A percentile compares a stretch with the other conserved stretches of the same genome.
Evolutionary conservation across 2,797 vertebrate species (phyloP).

Genomic region (Hemitrygon akajei): DNA sequence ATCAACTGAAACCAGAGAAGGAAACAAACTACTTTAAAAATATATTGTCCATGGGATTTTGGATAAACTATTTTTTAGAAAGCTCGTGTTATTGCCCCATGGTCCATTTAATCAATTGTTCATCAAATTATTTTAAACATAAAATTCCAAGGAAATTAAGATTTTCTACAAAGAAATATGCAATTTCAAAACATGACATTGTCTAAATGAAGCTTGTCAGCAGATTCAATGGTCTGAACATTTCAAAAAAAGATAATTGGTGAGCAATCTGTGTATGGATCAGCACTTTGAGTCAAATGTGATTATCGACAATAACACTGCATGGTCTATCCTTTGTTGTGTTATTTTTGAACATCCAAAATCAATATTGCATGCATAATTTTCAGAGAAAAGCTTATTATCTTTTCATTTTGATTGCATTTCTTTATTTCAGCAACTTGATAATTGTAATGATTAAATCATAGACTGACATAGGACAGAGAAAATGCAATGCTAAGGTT

Average conservation of each 20-base stretch:
- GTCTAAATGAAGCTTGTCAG: background rate
- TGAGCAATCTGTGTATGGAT: background rate
- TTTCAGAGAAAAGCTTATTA: background rate
- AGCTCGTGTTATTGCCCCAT: background rate
- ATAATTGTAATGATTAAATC: no score
- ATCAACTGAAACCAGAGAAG: background rate
- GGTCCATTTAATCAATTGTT: background rate
- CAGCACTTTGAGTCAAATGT: background rate
- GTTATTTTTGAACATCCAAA: background rate
- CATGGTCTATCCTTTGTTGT: background rate
- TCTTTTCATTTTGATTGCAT: background rate
- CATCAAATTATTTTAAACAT: background rate
- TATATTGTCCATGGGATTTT: background rate
- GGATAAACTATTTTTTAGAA: background rate
- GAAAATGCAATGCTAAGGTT: background rate
- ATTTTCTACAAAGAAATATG: background rate
- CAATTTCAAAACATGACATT: background rate
- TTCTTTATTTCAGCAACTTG: background rate
- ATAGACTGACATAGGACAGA: background rate
- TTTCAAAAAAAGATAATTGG: constrained; percentile 15
- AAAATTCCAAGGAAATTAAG: background rate
- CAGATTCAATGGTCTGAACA: background rate
- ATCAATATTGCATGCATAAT: background rate
- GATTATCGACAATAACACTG: background rate
- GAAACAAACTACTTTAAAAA: background rate